These are phyloP conservation scores for Hylia prasina DNA, from an alignment of 2,113 vertebrate species.

Conservation along the genomic window DNA sequence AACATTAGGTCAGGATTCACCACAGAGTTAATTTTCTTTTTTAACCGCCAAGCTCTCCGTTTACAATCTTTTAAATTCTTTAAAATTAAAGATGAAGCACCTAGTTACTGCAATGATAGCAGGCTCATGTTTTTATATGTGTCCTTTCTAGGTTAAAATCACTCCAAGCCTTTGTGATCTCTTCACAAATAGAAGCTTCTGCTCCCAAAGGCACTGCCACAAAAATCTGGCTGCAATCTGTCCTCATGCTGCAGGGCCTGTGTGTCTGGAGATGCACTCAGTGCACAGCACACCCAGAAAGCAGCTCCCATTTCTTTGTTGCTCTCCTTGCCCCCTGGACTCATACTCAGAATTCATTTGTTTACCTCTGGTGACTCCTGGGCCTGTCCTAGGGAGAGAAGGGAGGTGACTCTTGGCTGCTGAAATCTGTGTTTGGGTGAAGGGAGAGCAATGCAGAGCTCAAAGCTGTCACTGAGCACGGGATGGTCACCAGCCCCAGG, in stretches of 20 bases:
- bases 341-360: background rate
- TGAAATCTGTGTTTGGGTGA: background rate
- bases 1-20: background rate
- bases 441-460: background rate
- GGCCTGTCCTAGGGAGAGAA: background rate
- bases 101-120: background rate
- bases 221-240: conserved; percentile 30
- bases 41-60: background rate
- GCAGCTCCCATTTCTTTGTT: background rate
- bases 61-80: background rate
- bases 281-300: background rate
- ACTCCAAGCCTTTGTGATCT: background rate
- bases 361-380: background rate
- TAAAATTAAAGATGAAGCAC: background rate
- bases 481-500: background rate
- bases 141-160: conserved; percentile 9
- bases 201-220: background rate
- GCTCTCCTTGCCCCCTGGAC: background rate
- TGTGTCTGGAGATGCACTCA: background rate
- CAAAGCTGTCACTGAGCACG: background rate
- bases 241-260: background rate
- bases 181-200: background rate
- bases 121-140: background rate
- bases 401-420: background rate
- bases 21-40: background rate